Conservation (phyloP, 2,113 vertebrate genomes). For the Psittacula cyanocephala region DNA sequence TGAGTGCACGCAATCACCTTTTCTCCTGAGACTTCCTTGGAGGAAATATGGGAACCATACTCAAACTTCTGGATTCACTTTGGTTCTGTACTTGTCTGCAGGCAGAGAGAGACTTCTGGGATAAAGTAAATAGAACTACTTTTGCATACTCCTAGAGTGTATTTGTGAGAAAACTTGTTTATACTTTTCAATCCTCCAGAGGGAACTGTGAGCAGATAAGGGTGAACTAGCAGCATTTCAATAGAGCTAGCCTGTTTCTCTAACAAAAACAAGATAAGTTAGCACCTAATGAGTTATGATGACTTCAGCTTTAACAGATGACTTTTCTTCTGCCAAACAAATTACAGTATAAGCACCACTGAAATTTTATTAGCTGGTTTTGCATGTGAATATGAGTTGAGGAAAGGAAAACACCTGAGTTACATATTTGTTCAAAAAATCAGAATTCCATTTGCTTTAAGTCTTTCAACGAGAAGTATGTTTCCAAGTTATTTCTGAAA, state of each 20-base stretch:
- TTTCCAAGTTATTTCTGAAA: not conserved
- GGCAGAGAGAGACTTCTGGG: not conserved
- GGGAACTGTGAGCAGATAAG: not conserved
- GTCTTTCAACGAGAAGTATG: not conserved
- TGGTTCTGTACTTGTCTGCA: not conserved
- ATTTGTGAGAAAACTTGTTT: slow-evolving; percentile 25
- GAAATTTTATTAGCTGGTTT: slow-evolving; percentile 6
- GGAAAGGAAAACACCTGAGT: not conserved
- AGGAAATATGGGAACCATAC: not conserved
- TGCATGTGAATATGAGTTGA: not conserved
- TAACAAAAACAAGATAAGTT: not conserved
- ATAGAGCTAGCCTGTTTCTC: not conserved
- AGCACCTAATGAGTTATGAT: slow-evolving; percentile 23
- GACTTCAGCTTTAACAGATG: slow-evolving; percentile 7
- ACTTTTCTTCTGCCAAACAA: not conserved
- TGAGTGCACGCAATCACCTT: not conserved
- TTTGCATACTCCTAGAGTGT: not conserved
- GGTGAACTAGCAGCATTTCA: not conserved
- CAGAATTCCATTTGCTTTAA: not conserved
- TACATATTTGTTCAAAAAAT: not conserved
- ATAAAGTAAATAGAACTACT: not conserved
- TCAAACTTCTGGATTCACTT: not conserved
- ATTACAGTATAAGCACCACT: not conserved
- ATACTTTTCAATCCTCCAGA: not conserved
- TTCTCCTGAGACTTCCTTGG: not conserved